These are phyloP conservation scores for Monoplex corrugatus DNA, from an alignment of 2,888 invertebrate genomes.

Conservation along the genomic window DNA sequence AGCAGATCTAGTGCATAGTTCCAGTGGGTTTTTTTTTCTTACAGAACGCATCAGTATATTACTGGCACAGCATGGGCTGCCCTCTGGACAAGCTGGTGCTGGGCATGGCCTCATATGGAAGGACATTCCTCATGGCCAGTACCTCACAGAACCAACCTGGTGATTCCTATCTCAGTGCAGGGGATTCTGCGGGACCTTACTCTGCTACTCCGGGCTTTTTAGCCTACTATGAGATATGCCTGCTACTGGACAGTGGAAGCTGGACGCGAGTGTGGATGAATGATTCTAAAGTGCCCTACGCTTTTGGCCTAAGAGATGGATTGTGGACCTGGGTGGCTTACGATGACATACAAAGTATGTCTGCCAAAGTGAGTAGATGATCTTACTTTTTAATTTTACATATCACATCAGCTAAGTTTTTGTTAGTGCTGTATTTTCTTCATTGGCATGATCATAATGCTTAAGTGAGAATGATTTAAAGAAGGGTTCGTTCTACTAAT, in stretches of 20 bases:
- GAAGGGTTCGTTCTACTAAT: too few species aligned
- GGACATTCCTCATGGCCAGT: conserved; percentile 32
- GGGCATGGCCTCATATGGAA: conserved; percentile 45
- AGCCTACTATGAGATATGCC: neutral
- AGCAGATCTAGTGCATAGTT: too few species aligned
- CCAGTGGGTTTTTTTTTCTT: neutral
- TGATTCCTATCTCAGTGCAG: neutral
- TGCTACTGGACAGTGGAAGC: conserved; percentile 6
- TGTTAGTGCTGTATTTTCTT: too few species aligned
- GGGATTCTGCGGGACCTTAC: neutral
- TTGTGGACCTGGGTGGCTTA: conserved; percentile 55
- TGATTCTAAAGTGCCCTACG: conserved; percentile 82
- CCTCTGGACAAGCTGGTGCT: conserved; percentile 43
- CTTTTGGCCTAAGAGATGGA: conserved; percentile 57
- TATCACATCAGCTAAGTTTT: too few species aligned
- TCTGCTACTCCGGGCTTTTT: neutral
- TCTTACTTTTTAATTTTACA: too few species aligned
- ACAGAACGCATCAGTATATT: conserved; percentile 33
- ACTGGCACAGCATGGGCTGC: conserved; percentile 37
- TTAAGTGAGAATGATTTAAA: too few species aligned
- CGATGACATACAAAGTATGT: conserved; percentile 46
- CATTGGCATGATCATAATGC: too few species aligned
- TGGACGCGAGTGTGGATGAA: conserved; percentile 58
- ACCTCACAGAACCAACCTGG: neutral
- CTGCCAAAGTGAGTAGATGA: conserved; percentile 45